Evolutionary conservation across 2,888 invertebrate genomes (phyloP), one percentile per base, ranked within the genome.

Genomic region (Eupithecia subfuscata): DNA sequence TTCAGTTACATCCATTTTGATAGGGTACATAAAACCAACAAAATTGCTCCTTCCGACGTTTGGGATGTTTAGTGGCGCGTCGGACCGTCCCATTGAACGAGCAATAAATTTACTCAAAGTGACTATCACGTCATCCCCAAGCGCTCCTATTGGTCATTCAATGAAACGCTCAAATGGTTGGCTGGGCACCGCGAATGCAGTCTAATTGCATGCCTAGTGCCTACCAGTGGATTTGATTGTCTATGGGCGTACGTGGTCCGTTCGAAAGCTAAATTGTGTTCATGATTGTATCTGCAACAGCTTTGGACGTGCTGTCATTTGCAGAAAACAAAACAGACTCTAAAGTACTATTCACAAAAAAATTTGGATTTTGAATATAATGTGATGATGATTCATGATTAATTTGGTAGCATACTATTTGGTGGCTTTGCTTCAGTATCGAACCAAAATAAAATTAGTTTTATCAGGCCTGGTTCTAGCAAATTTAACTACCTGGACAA

Each of bases 111-210:
- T 48, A 18, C n/a, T 73, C 67, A 67, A 73, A 75, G 75, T 75
- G 75, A 71, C 75, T 63, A 75, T 75, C 75, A 75, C 71, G 71
- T 75, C 71, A 71, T 72, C 37, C 64, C 52, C 71, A 75, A 75
- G 71, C 75, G 40, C 69, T 71, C 71, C 70, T 73, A 76, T 71
- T 73, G 73, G 73, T 68, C 70, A 65, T 70, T 75, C 67, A 76
- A 76, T 70, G 37, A 67, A 48, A 45, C 67, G 30, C 45, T 68
- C 67, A 63, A 65, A 71, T 37, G 70, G 22, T 30, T 25, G 74
- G n/a, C 52, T 71, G 75, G 45, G 63, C 14, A 37, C 69, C 56
- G 25, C 45, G 22, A 70, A 74, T 75, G 63, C 68, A 56, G 40
- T 25, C 45, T 67, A 71, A 70, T 74, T 69, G 60, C 64, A 65